These are phyloP conservation scores for Argopecten irradians DNA, from an alignment of 1,140 invertebrate genomes.

Conservation along the genomic window DNA sequence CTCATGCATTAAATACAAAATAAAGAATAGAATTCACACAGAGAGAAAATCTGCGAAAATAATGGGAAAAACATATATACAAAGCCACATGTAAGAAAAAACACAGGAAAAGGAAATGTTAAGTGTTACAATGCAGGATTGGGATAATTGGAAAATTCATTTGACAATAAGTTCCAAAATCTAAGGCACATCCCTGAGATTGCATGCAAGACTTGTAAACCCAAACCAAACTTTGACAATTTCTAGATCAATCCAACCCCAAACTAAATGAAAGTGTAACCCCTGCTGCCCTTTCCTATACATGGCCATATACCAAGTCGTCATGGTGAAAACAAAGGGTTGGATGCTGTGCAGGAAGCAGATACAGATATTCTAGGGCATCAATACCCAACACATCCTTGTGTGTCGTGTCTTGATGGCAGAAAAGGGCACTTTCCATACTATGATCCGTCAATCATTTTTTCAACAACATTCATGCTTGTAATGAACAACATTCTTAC, in stretches of 20 bases:
- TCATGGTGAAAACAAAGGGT: not conserved
- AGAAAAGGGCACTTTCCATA: slow-evolving; percentile 1
- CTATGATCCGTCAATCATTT: not conserved
- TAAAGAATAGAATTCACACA: slow-evolving; percentile 25
- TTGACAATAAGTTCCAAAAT: not conserved
- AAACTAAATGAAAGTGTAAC: not conserved
- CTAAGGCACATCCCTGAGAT: not conserved
- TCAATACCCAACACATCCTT: not conserved
- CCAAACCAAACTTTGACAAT: not conserved
- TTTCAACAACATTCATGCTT: not conserved
- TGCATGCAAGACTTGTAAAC: slow-evolving; percentile 21
- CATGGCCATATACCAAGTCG: not conserved
- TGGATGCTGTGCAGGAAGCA: not conserved
- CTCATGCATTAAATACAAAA: slow-evolving; percentile 43
- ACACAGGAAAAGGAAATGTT: not conserved
- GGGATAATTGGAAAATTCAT: not conserved
- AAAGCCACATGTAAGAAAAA: slow-evolving; percentile 10
- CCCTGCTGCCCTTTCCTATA: not conserved
- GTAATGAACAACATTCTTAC: not conserved
- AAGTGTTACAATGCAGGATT: not conserved
- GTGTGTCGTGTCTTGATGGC: not conserved
- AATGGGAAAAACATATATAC: not conserved
- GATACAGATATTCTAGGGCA: not conserved
- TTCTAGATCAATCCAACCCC: not conserved
- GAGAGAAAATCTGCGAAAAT: slow-evolving; percentile 4